Conservation (phyloP, 1,140 invertebrate genomes). For the Drosophila nebulosa region DNA sequence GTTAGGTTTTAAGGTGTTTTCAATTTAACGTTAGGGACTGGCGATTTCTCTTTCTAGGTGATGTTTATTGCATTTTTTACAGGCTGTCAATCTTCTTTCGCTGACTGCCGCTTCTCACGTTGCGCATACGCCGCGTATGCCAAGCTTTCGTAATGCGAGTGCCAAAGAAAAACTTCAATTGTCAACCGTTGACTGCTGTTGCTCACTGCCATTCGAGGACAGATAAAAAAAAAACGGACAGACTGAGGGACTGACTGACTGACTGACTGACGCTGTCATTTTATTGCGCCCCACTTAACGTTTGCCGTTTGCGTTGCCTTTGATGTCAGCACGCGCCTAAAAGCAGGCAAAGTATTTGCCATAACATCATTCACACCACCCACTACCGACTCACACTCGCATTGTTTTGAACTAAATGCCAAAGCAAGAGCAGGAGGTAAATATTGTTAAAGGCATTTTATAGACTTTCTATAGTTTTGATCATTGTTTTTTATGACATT, state of each 20-base stretch:
- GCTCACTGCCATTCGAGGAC: slow-evolving; percentile 14
- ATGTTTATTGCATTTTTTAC: slow-evolving; percentile 61
- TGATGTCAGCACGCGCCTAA: slow-evolving; percentile 45
- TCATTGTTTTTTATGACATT: background rate
- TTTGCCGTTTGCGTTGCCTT: slow-evolving; percentile 17
- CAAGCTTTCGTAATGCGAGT: slow-evolving; percentile 42
- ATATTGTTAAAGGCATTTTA: slow-evolving; percentile 36
- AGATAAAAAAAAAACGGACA: too few relatives aligned
- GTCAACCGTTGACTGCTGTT: slow-evolving; percentile 39
- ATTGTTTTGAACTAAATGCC: slow-evolving; percentile 20
- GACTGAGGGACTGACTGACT: background rate
- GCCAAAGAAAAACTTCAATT: slow-evolving; percentile 58
- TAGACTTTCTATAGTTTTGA: slow-evolving; percentile 39
- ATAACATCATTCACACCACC: background rate
- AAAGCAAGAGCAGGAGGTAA: background rate
- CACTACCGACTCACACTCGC: slow-evolving; percentile 1
- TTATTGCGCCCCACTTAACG: slow-evolving; percentile 46
- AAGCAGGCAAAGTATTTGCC: slow-evolving; percentile 59
- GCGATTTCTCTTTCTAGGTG: background rate
- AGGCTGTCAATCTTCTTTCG: slow-evolving; percentile 40
- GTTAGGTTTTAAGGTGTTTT: background rate
- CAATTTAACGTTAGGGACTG: background rate
- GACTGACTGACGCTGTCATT: slow-evolving; percentile 48
- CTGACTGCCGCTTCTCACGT: slow-evolving; percentile 34
- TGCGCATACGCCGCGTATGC: slow-evolving; percentile 52